A percentile compares a stretch with the other conserved stretches of the same genome.
Evolutionary conservation across 1,140 invertebrate species (phyloP).

Genomic region (Cydia strobilella): DNA sequence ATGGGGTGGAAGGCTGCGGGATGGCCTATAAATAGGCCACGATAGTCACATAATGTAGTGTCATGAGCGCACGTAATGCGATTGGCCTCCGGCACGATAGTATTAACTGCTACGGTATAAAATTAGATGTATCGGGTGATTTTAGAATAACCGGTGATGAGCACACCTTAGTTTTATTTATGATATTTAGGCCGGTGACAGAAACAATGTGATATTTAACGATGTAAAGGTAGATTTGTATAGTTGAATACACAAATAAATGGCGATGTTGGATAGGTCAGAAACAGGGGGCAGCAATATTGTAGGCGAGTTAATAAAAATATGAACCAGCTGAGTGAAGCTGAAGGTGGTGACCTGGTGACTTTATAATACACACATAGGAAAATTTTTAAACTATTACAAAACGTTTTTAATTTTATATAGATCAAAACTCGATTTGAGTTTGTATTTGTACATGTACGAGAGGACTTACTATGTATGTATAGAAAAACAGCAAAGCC

Average conservation of each 20-base stretch:
- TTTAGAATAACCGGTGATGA: neutral
- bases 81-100: conserved; percentile 24
- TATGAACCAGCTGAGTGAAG: neutral
- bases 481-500: no score
- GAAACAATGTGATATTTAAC: neutral
- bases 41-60: conserved; percentile 31
- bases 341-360: neutral
- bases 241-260: neutral
- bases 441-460: no score
- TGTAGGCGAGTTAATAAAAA: neutral
- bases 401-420: no score
- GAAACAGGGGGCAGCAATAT: neutral
- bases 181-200: neutral
- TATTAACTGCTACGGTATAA: conserved; percentile 22
- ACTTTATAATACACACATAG: no score
- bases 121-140: conserved; percentile 26
- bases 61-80: conserved; percentile 28
- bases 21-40: conserved; percentile 8
- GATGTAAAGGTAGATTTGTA: neutral
- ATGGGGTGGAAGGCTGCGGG: conserved; percentile 9
- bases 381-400: no score
- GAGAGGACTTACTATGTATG: no score
- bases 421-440: no score
- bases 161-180: no score
- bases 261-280: neutral